Evolutionary conservation across 1,140 invertebrate species (phyloP).

Genomic region (Chironomus striatipennis): DNA sequence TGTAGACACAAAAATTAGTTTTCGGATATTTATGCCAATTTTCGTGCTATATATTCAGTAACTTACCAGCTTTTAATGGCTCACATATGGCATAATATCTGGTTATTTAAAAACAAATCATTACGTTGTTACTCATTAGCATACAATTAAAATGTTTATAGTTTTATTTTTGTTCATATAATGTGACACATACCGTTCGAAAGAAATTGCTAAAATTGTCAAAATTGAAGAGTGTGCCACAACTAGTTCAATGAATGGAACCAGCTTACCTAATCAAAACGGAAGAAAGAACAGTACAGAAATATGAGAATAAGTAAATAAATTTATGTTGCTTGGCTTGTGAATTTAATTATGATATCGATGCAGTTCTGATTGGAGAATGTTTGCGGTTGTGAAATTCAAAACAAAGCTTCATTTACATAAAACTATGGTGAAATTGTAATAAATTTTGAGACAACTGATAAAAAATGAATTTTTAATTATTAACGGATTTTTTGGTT

Average conservation of each 20-base stretch:
- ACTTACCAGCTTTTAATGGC: conserved; percentile 63
- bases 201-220: conserved; percentile 87
- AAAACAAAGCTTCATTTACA: too few species aligned
- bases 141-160: background rate
- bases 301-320: background rate
- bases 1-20: background rate
- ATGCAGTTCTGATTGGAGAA: too few species aligned
- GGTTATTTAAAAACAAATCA: background rate
- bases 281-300: conserved; percentile 20
- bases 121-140: background rate
- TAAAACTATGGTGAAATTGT: too few species aligned
- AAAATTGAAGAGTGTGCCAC: conserved; percentile 88
- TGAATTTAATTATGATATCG: too few species aligned
- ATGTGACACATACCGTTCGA: conserved; percentile 58
- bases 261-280: conserved; percentile 62
- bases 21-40: background rate
- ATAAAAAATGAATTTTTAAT: too few species aligned
- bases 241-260: conserved; percentile 86
- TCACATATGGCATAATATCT: conserved; percentile 88
- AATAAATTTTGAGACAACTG: too few species aligned
- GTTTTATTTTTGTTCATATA: too few species aligned
- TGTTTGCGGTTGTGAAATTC: too few species aligned
- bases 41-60: background rate
- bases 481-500: too few species aligned
- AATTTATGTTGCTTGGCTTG: background rate